Conservation (phyloP, 2,888 invertebrate species). For the Oxycera nigricornis region DNA sequence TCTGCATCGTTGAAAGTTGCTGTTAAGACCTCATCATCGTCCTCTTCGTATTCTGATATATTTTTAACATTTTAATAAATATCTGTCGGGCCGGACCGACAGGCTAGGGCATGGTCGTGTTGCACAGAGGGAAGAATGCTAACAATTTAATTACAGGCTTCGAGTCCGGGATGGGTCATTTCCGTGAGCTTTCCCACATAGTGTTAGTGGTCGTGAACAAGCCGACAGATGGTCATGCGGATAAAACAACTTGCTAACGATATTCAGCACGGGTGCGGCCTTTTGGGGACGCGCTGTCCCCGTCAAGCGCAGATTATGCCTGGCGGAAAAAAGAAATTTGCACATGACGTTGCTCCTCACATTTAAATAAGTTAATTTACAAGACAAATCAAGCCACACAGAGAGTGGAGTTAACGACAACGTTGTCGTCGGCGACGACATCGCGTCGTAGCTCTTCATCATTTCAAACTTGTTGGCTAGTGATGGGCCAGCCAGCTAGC, state of each 20-base stretch:
- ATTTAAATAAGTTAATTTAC: constrained; percentile 40
- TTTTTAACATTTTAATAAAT: constrained; percentile 42
- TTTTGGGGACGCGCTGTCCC: not conserved
- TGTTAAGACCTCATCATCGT: constrained; percentile 34
- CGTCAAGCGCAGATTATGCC: constrained; percentile 4
- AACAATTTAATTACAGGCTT: constrained; percentile 42
- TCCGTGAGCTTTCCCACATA: constrained; percentile 36
- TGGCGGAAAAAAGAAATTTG: constrained; percentile 26
- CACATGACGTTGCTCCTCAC: constrained; percentile 33
- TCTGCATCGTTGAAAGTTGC: constrained; percentile 35
- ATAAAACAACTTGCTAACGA: constrained; percentile 7
- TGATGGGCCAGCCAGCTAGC: not conserved
- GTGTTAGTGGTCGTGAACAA: no score
- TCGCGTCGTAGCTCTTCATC: not conserved
- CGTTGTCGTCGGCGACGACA: not conserved
- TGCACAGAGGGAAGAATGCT: no score
- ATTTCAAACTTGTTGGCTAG: not conserved
- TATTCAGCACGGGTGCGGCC: constrained; percentile 7
- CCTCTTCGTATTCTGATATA: constrained; percentile 27
- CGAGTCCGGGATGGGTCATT: constrained; percentile 33
- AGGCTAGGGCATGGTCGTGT: no score
- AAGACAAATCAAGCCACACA: constrained; percentile 40
- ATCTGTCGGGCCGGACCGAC: constrained; percentile 25
- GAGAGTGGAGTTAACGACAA: constrained; percentile 33
- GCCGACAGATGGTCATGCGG: not conserved